A percentile compares a stretch with the other conserved stretches of the same genome.
These are phyloP conservation scores for Leptopilina boulardi DNA, from an alignment of 1,140 invertebrate species.

Conservation along the genomic window DNA sequence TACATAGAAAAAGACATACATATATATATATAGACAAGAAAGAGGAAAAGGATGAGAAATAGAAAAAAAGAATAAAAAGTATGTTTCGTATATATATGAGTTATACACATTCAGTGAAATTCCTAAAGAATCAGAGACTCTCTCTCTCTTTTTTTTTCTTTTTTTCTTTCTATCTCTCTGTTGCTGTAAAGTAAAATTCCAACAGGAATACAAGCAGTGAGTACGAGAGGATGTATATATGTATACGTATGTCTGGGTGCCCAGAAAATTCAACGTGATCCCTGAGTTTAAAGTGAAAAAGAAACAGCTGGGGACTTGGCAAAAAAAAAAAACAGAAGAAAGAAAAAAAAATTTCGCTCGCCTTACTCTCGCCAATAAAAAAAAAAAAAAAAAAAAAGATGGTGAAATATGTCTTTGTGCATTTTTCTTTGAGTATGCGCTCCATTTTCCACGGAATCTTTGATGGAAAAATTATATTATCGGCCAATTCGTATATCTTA, in stretches of 20 bases:
- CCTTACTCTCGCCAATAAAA: not conserved
- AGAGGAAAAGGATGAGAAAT: not conserved
- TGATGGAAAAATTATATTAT: constrained; percentile 13
- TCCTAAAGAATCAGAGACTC: constrained; percentile 1
- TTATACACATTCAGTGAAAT: constrained; percentile 22
- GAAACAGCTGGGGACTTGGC: constrained; percentile 6
- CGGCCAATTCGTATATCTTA: not conserved
- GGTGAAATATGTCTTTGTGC: constrained; percentile 26
- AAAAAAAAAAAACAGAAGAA: no score
- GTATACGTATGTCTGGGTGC: not conserved
- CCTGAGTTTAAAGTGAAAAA: not conserved
- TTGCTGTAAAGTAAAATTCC: constrained; percentile 18
- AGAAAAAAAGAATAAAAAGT: not conserved
- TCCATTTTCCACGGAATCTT: not conserved
- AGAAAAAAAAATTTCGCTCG: not conserved
- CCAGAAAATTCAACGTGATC: constrained; percentile 12
- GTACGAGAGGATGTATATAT: not conserved
- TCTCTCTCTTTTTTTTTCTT: not conserved
- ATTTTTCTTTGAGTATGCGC: not conserved
- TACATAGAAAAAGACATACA: not conserved
- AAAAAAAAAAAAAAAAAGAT: no score
- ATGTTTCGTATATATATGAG: not conserved
- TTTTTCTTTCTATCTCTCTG: not conserved
- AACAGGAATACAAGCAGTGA: constrained; percentile 2
- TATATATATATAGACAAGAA: not conserved